Evolutionary conservation across 2,888 invertebrate genomes (phyloP).

Genomic region (Polyommatus icarus): DNA sequence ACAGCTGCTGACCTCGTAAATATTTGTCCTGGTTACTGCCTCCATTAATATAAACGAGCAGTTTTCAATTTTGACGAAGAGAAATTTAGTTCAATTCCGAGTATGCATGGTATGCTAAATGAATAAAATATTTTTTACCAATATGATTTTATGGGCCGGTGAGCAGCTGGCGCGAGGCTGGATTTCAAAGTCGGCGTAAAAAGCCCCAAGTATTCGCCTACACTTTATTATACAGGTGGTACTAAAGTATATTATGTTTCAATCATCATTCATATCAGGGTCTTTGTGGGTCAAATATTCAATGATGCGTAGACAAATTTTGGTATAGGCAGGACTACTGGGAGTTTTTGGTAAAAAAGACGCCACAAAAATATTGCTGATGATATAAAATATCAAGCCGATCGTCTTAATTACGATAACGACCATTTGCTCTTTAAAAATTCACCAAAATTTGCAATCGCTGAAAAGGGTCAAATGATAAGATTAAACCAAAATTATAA

Average conservation of each 20-base stretch:
- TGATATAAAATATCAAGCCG: too few relatives aligned
- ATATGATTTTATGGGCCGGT: conserved; percentile 23
- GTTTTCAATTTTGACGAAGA: conserved; percentile 34
- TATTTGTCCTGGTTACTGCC: conserved; percentile 31
- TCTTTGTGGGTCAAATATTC: too few relatives aligned
- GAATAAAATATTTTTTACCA: conserved; percentile 29
- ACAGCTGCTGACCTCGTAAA: conserved; percentile 30
- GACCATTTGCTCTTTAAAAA: too few relatives aligned
- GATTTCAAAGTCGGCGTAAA: conserved; percentile 21
- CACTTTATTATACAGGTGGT: not conserved
- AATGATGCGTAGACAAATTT: too few relatives aligned
- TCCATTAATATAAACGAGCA: conserved; percentile 33
- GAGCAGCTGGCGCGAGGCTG: conserved; percentile 22
- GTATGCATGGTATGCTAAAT: conserved; percentile 25
- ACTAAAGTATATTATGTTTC: not conserved
- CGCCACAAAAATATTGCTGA: too few relatives aligned
- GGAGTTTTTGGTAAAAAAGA: too few relatives aligned
- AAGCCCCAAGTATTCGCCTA: not conserved
- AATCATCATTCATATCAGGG: not conserved
- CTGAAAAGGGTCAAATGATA: not conserved
- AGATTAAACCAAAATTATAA: conserved; percentile 6
- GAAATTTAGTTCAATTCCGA: conserved; percentile 33
- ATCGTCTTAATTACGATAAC: too few relatives aligned
- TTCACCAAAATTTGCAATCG: not conserved
- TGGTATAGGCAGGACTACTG: too few relatives aligned